Evolutionary conservation across 2,888 invertebrate species (phyloP), one percentile per base, ranked within the genome.

Genomic region (Gastracanthus pulcherrimus): DNA sequence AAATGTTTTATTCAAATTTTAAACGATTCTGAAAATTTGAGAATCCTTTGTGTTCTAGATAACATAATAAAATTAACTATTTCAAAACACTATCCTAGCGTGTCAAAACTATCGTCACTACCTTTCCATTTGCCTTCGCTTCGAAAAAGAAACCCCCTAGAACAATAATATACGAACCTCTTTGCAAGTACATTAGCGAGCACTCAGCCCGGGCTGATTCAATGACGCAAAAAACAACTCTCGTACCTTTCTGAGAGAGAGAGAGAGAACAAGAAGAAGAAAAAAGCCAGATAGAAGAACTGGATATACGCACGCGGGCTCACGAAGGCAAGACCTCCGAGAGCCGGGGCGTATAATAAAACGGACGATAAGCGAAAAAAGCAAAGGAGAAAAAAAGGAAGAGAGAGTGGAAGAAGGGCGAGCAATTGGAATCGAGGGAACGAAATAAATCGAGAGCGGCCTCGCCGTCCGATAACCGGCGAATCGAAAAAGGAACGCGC

Each of bases 401-500:
- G 60, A 11, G 34, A n/a, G 19, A 38, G 34, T 7, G 26, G 4
- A 31, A 69, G 19, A 58, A 31, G 13, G 19, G 38, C 66, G 41
- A 16, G 60, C 66, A 76, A 72, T 81, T 70, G 77, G 72, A 81
- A 74, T 67, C 71, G 70, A 58, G 64, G 19, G 74, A 79, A 45
- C 71, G 72, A 77, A 76, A 81, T 77, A 81, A 77, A 77, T 76
- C 81, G 62, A 76, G 75, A 75, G 71, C 41, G 7, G 72, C 16
- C n/a, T n/a, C n/a, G 72, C 69, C 41, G 9, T 71, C 11, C 48
- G 74, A 77, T 79, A 83, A 67, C 74, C 70, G 69, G 41, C 31
- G 66, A 75, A 75, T 77, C 75, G 80, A 82, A 80, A 41, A 77
- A 76, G 74, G 69, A 84, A 80, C 75, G 67, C 62, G 31, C 48